These are phyloP conservation scores for Meiosimyza decipiens DNA, from an alignment of 2,888 invertebrate genomes.

Conservation along the genomic window DNA sequence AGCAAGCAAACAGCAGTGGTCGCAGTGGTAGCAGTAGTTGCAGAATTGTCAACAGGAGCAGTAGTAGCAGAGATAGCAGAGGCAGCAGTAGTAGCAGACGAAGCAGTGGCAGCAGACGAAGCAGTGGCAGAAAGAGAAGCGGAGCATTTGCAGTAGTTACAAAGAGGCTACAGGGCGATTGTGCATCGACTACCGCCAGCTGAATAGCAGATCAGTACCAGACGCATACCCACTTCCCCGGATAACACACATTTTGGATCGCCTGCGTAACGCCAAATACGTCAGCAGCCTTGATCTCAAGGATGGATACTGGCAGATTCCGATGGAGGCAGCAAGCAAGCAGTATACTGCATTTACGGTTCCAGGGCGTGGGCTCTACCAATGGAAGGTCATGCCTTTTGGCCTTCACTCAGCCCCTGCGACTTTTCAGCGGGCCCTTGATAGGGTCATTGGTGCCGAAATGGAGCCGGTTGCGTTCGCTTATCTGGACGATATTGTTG, in stretches of 20 bases:
- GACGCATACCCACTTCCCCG: slow-evolving; percentile 33
- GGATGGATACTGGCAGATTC: slow-evolving; percentile 38
- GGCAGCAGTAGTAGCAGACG: too few species aligned
- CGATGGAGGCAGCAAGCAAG: not conserved
- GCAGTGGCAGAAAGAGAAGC: too few species aligned
- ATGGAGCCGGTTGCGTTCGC: too few species aligned
- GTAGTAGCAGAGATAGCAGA: too few species aligned
- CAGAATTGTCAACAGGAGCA: too few species aligned
- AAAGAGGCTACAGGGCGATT: too few species aligned
- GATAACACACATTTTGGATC: slow-evolving; percentile 30
- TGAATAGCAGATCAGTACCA: slow-evolving; percentile 1
- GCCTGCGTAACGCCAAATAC: slow-evolving; percentile 26
- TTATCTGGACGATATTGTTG: too few species aligned
- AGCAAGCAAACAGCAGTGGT: too few species aligned
- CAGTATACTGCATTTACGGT: slow-evolving; percentile 28
- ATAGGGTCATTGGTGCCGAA: too few species aligned
- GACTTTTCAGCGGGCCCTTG: slow-evolving; percentile 30
- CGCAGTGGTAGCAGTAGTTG: too few species aligned
- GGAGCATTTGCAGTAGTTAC: too few species aligned
- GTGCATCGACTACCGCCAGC: slow-evolving; percentile 35
- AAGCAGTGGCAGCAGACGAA: too few species aligned
- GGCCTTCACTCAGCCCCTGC: slow-evolving; percentile 32
- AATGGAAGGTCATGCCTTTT: slow-evolving; percentile 38
- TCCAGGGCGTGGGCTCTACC: slow-evolving; percentile 25
- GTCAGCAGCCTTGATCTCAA: slow-evolving; percentile 8